A percentile compares a stretch with the other conserved stretches of the same genome.
Conservation (phyloP, 2,888 invertebrate genomes). For the Timema podura region DNA sequence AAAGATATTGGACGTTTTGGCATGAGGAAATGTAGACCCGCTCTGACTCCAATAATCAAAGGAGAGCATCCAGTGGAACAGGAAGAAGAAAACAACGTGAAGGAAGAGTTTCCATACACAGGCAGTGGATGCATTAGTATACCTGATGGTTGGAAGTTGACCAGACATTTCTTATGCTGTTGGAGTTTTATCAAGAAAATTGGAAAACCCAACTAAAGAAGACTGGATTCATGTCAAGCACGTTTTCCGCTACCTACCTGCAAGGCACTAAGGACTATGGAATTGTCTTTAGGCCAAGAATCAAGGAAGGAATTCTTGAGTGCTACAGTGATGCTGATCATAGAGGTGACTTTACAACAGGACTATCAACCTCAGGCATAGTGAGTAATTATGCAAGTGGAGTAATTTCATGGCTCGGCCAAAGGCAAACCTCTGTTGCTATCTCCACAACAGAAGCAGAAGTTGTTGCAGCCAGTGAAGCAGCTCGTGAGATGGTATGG, state of each 20-base stretch:
- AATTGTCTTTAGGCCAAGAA: conserved; percentile 7
- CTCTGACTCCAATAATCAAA: neutral
- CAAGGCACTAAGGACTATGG: conserved; percentile 17
- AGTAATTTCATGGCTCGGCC: conserved; percentile 11
- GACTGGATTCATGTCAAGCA: neutral
- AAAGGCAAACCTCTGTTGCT: conserved; percentile 14
- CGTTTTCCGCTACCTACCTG: too few relatives aligned
- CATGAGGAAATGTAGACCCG: neutral
- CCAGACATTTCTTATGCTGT: neutral
- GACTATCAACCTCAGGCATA: conserved; percentile 15
- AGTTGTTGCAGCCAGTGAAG: conserved; percentile 20
- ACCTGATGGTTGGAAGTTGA: neutral
- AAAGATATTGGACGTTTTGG: neutral
- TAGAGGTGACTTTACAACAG: neutral
- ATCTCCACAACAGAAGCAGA: conserved; percentile 22
- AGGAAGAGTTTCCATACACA: neutral
- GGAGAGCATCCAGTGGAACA: neutral
- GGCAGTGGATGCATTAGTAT: neutral
- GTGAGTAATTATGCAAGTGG: conserved; percentile 19
- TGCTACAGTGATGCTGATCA: neutral
- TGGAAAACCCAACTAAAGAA: too few relatives aligned
- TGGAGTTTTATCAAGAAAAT: neutral
- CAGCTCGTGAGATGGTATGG: conserved; percentile 8
- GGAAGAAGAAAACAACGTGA: neutral
- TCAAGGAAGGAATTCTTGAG: neutral